Percentiles rank a stretch among this genome's conserved stretches.
These are phyloP conservation scores for Eidolon helvum DNA, from an alignment of 2,113 vertebrate species.

Conservation along the genomic window DNA sequence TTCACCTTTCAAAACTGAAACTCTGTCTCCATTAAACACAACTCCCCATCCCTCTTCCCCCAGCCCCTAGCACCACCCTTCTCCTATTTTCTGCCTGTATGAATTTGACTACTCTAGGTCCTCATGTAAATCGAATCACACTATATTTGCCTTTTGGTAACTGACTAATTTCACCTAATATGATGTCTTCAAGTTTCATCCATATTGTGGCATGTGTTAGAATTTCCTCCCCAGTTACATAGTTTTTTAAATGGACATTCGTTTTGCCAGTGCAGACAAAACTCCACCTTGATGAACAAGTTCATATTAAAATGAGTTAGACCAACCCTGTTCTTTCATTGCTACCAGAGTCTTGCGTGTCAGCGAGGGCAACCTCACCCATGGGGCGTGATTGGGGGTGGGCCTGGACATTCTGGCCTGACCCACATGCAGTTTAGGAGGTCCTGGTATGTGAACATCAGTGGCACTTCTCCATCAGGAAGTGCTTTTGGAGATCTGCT, in stretches of 20 bases:
- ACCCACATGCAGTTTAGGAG: background rate
- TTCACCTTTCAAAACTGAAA: background rate
- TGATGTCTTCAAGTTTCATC: background rate
- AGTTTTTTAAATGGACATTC: background rate
- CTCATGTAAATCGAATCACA: background rate
- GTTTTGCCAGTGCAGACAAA: background rate
- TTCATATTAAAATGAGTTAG: background rate
- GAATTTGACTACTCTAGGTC: background rate
- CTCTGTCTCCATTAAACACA: rapidly evolving
- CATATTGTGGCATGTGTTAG: background rate
- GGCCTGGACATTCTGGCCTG: background rate
- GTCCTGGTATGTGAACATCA: rapidly evolving
- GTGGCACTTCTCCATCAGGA: rapidly evolving
- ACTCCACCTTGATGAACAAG: background rate
- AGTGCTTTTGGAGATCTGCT: background rate
- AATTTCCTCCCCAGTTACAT: background rate
- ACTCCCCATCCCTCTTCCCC: rapidly evolving
- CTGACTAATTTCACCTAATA: background rate
- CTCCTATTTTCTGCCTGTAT: background rate
- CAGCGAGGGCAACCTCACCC: background rate
- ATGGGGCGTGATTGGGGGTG: background rate
- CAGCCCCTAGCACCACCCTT: rapidly evolving
- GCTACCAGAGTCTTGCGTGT: background rate
- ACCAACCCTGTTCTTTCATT: background rate
- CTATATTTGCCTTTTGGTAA: background rate